Conservation (phyloP, 2,797 vertebrate species). For the Melanotaenia pygmaea region DNA sequence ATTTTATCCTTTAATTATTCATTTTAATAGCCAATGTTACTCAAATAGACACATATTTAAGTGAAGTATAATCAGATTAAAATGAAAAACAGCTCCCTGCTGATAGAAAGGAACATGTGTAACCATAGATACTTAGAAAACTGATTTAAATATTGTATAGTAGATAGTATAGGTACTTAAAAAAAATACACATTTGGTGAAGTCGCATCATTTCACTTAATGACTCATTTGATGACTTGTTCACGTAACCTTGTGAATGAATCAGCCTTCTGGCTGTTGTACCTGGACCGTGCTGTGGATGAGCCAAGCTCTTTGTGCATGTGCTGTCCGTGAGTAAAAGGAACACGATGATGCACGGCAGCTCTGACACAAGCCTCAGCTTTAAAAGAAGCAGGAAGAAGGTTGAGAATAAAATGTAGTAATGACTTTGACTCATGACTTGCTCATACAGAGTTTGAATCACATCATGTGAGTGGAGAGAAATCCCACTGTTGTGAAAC, state of each 20-base stretch:
- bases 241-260: constrained; percentile 10
- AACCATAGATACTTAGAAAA: neutral
- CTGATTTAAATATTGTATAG: neutral
- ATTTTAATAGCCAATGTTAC: neutral
- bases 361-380: constrained; percentile 9
- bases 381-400: constrained; percentile 4
- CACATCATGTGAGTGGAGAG: neutral
- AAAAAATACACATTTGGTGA: neutral
- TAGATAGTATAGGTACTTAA: no score
- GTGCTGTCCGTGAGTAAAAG: neutral
- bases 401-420: neutral
- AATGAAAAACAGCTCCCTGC: neutral
- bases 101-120: neutral
- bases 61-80: neutral
- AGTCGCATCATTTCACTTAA: constrained; percentile 18
- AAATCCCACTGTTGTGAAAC: neutral
- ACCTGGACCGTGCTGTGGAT: constrained; percentile 3
- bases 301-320: constrained; percentile 2
- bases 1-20: neutral
- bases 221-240: constrained; percentile 15
- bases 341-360: neutral
- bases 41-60: neutral
- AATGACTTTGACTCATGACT: constrained; percentile 29
- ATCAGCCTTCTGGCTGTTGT: constrained; percentile 24
- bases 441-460: constrained; percentile 30